These are phyloP conservation scores for Calameuta pallipes DNA, from an alignment of 2,888 invertebrate species.

Conservation along the genomic window DNA sequence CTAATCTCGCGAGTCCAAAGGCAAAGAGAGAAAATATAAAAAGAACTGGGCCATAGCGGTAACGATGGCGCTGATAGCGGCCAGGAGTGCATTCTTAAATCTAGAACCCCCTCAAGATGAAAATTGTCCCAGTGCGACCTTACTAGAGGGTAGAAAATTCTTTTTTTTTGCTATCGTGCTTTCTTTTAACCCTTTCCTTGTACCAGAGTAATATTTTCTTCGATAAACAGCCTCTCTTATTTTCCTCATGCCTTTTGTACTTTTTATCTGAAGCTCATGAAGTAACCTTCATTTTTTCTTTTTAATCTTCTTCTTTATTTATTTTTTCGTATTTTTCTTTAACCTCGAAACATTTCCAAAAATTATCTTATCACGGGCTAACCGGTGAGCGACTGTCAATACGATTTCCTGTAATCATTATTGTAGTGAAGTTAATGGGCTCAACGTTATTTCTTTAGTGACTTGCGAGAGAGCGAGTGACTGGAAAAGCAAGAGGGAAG, in stretches of 20 bases:
- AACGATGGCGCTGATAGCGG: not conserved
- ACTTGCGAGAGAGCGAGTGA: not conserved
- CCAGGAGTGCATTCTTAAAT: not conserved
- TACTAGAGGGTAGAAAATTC: not conserved
- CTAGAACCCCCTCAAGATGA: not conserved
- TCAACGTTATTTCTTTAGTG: not conserved
- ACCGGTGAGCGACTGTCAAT: not conserved
- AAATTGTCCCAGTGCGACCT: not conserved
- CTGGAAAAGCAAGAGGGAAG: not conserved
- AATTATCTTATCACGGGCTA: not conserved
- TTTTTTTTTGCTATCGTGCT: not conserved
- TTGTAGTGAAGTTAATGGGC: not conserved
- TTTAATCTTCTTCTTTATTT: not conserved
- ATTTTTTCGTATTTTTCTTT: not conserved
- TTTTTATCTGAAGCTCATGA: not conserved
- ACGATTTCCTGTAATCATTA: not conserved
- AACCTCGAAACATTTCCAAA: not conserved
- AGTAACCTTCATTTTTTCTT: not conserved
- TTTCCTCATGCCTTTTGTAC: not conserved
- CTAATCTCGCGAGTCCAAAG: conserved; percentile 20
- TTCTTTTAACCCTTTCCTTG: not conserved
- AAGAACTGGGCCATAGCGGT: conserved; percentile 31
- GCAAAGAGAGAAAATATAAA: conserved; percentile 26
- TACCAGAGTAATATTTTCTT: not conserved
- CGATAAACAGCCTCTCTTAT: not conserved